phyloP scores from a whole-genome alignment of 2,113 vertebrate genomes.

The Callopanchax toddi region DNA sequence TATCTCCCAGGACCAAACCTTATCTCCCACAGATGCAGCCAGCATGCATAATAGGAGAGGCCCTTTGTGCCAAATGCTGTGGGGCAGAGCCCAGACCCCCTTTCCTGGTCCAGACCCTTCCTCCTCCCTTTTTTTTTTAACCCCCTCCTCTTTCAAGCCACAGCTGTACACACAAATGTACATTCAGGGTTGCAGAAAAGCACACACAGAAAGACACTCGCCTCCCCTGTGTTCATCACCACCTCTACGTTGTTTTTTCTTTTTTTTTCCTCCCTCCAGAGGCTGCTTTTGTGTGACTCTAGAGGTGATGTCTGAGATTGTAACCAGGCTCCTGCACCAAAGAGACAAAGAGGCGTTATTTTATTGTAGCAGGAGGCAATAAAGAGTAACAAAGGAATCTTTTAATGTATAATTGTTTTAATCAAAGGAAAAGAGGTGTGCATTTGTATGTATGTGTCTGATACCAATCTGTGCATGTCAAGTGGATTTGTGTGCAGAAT shows the following conservation, averaged over 20 bases:
- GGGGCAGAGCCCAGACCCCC: conserved; percentile 51
- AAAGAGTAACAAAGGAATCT: conserved; percentile 27
- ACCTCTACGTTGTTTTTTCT: conserved; percentile 25
- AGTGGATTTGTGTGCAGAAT: conserved; percentile 35
- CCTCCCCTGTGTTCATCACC: conserved; percentile 41
- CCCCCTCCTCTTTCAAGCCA: conserved; percentile 38
- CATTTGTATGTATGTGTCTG: conserved; percentile 3
- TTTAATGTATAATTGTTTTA: conserved; percentile 70
- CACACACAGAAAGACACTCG: conserved; percentile 48
- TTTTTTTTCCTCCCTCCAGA: conserved; percentile 1
- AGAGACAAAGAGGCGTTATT: conserved; percentile 15
- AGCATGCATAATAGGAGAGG: conserved; percentile 68
- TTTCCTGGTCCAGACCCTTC: conserved; percentile 28
- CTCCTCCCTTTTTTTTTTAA: no score
- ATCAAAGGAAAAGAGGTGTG: conserved; percentile 63
- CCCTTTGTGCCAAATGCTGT: conserved; percentile 69
- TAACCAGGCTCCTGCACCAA: conserved; percentile 14
- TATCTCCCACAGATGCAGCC: conserved; percentile 55
- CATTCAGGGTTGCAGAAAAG: conserved; percentile 44
- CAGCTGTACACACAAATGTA: conserved; percentile 58
- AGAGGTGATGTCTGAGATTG: conserved; percentile 36
- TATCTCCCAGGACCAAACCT: conserved; percentile 61
- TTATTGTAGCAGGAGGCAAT: conserved; percentile 34
- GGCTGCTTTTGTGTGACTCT: conserved; percentile 34
- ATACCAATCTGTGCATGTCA: conserved; percentile 1